These are phyloP conservation scores for Eupithecia subfuscata DNA, from an alignment of 2,888 invertebrate genomes.

Conservation along the genomic window DNA sequence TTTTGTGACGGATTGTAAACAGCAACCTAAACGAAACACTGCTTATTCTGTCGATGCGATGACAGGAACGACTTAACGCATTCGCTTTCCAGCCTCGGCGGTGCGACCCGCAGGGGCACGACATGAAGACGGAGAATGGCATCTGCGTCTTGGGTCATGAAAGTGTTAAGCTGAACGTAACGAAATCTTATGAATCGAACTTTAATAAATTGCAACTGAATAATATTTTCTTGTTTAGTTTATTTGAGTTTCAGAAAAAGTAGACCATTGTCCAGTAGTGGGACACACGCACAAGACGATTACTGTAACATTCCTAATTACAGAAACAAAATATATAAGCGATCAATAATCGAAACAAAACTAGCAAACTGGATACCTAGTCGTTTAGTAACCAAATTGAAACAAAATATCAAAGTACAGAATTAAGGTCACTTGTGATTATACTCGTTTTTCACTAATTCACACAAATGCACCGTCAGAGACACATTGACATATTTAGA, in stretches of 20 bases:
- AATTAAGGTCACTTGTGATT: too few relatives aligned
- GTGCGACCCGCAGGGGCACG: too few relatives aligned
- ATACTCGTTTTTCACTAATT: too few relatives aligned
- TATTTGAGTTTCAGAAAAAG: background rate
- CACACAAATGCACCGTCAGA: too few relatives aligned
- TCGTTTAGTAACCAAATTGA: background rate
- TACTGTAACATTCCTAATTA: background rate
- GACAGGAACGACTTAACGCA: background rate
- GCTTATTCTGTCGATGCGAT: background rate
- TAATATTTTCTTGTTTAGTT: background rate
- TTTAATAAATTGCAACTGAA: background rate
- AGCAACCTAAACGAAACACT: background rate
- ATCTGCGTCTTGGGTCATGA: too few relatives aligned
- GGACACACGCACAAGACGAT: background rate
- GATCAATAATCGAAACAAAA: background rate
- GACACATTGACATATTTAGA: too few relatives aligned
- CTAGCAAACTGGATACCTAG: background rate
- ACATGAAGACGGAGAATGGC: too few relatives aligned
- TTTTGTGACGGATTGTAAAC: background rate
- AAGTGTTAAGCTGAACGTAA: background rate
- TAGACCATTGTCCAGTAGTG: background rate
- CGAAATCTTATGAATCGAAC: background rate
- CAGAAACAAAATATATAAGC: background rate
- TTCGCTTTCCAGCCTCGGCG: too few relatives aligned
- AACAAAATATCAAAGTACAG: too few relatives aligned